Conservation (phyloP, 2,113 vertebrate species). For the Psammodynastes pulverulentus region DNA sequence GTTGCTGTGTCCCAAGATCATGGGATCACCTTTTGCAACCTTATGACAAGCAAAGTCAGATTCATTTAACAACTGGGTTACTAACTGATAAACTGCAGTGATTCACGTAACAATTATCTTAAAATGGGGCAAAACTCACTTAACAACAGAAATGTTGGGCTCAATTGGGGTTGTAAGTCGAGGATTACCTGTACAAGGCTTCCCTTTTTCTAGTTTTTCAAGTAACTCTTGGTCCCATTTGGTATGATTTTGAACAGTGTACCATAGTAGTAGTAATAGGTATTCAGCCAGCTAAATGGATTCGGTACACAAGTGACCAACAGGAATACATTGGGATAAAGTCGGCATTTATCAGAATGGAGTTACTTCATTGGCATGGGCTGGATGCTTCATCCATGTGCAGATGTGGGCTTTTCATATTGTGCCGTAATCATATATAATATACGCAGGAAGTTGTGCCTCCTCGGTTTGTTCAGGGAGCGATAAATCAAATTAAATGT, state of each 20-base stretch:
- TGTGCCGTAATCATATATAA: neutral
- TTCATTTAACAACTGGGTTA: neutral
- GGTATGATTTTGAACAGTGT: neutral
- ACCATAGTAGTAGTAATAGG: neutral
- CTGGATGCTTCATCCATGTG: neutral
- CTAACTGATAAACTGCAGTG: neutral
- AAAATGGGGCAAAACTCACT: neutral
- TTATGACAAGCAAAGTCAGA: neutral
- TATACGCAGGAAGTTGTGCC: neutral
- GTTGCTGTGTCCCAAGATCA: too few species aligned
- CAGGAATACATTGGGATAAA: neutral
- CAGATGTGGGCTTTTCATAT: neutral
- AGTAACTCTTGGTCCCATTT: neutral
- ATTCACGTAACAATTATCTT: neutral
- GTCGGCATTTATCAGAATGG: neutral
- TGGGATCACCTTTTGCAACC: neutral
- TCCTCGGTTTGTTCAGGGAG: neutral
- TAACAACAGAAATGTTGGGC: neutral
- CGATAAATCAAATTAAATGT: conserved; percentile 9
- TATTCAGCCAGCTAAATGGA: neutral
- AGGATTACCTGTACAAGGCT: neutral
- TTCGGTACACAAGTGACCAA: neutral
- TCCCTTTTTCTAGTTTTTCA: neutral
- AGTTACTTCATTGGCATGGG: neutral
- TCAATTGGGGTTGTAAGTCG: neutral